Evolutionary conservation across 2,113 vertebrate genomes (phyloP).

Genomic region (Enhydra lutris): DNA sequence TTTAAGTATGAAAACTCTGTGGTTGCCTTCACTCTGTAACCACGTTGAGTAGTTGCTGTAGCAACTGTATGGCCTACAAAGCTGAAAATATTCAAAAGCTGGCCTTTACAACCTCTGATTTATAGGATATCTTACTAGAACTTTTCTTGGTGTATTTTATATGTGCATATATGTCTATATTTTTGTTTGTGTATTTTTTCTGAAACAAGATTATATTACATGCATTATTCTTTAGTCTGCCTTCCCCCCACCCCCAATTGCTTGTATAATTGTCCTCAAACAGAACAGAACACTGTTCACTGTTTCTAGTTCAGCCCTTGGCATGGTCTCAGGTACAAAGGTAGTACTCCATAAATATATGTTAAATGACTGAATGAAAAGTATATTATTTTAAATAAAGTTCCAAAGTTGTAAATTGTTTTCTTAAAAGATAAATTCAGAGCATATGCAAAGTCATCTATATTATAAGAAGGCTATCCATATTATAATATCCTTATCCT

Average conservation of each 20-base stretch:
- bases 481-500: not conserved
- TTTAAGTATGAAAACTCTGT: not conserved
- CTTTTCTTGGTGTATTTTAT: not conserved
- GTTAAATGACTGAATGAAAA: not conserved
- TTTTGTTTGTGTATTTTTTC: not conserved
- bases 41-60: not conserved
- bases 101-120: not conserved
- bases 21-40: not conserved
- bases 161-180: not conserved
- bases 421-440: conserved; percentile 2
- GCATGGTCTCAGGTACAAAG: not conserved
- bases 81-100: not conserved
- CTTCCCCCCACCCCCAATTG: not conserved
- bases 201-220: not conserved
- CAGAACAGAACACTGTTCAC: not conserved
- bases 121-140: not conserved
- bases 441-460: not conserved
- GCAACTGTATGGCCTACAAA: not conserved
- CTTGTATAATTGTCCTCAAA: not conserved
- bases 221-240: not conserved
- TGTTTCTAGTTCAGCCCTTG: not conserved
- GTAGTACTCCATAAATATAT: not conserved
- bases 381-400: not conserved
- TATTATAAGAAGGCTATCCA: not conserved
- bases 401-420: not conserved